These are phyloP conservation scores for Pteropus alecto DNA, from an alignment of 2,113 vertebrate genomes.

Conservation along the genomic window DNA sequence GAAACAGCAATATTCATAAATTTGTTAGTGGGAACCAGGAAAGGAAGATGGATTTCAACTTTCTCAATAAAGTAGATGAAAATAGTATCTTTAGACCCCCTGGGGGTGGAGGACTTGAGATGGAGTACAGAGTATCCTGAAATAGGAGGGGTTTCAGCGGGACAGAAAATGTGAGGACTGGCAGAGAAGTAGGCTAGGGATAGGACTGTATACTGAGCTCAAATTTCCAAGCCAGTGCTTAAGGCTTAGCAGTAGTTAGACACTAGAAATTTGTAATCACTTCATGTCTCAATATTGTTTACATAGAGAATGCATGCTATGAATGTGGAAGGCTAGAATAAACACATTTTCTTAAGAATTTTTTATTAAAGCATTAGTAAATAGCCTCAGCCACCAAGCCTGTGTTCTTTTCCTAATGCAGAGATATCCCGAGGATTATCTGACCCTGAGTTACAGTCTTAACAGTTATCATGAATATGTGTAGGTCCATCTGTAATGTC, in stretches of 20 bases:
- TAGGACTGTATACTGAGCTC: neutral
- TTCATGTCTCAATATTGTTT: neutral
- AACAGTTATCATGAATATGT: neutral
- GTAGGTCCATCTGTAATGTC: neutral
- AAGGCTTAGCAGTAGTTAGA: neutral
- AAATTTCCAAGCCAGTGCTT: neutral
- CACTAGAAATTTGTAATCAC: rapidly evolving
- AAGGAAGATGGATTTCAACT: neutral
- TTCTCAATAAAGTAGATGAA: neutral
- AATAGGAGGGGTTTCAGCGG: neutral
- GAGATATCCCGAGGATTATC: neutral
- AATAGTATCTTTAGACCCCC: neutral
- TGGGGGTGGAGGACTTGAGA: rapidly evolving
- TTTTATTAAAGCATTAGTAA: neutral
- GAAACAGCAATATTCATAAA: neutral
- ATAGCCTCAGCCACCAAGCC: neutral
- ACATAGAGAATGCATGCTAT: rapidly evolving
- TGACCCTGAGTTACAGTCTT: neutral
- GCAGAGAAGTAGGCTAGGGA: neutral
- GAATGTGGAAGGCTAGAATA: neutral
- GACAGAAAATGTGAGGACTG: neutral
- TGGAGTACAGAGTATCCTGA: neutral
- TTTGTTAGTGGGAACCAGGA: neutral
- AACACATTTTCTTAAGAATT: neutral
- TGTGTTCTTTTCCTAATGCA: neutral